Conservation (phyloP, 2,797 vertebrate genomes). For the Chanos chanos region DNA sequence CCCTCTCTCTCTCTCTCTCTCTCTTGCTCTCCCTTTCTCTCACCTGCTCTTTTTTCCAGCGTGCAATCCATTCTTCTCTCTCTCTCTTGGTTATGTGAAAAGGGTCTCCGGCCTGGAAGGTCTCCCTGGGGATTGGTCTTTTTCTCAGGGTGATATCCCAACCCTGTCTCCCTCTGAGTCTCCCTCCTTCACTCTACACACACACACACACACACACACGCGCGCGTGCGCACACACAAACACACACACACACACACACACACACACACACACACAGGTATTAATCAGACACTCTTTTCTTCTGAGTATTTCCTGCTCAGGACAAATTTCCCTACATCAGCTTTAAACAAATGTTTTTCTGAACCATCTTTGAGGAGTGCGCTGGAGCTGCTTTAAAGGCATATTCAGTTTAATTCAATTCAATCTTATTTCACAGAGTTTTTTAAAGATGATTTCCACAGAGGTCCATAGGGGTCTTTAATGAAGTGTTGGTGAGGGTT, state of each 20-base stretch:
- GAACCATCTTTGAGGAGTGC: too few relatives aligned
- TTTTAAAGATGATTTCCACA: too few relatives aligned
- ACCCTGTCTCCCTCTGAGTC: slow-evolving; percentile 69
- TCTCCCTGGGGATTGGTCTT: slow-evolving; percentile 86
- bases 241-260: slow-evolving; percentile 38
- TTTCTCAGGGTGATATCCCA: slow-evolving; percentile 81
- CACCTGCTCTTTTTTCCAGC: slow-evolving; percentile 90
- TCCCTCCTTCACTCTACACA: slow-evolving; percentile 33
- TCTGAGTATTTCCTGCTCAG: too few relatives aligned
- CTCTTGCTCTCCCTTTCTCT: slow-evolving; percentile 41
- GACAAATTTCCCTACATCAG: too few relatives aligned
- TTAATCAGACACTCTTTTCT: too few relatives aligned
- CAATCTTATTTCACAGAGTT: too few relatives aligned
- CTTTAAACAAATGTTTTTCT: too few relatives aligned
- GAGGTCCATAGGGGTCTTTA: too few relatives aligned
- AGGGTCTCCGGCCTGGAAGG: slow-evolving; percentile 94
- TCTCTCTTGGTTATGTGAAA: slow-evolving; percentile 94
- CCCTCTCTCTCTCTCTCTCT: slow-evolving; percentile 46
- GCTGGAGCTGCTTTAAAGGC: too few relatives aligned
- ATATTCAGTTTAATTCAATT: too few relatives aligned
- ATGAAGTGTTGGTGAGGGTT: too few relatives aligned
- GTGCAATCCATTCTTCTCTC: slow-evolving; percentile 88
- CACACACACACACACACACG: background rate
- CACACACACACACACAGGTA: background rate
- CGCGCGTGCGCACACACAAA: slow-evolving; percentile 9